Evolutionary conservation across 2,888 invertebrate species (phyloP), one percentile per base, ranked within the genome.

Genomic region (Stenurella melanura): DNA sequence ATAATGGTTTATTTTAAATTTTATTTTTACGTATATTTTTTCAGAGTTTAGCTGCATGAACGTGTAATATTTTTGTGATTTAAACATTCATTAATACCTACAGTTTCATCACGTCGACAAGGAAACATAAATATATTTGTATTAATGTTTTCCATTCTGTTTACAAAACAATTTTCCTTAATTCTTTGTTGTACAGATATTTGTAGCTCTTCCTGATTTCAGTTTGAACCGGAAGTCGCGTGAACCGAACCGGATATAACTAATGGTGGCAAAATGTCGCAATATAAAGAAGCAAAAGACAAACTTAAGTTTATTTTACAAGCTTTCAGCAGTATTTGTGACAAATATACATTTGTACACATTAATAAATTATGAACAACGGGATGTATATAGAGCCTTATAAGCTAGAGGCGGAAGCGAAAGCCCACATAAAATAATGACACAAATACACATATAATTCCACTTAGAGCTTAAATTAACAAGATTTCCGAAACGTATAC

Each of bases 181-280:
- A 80, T 80, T 81, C 78, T 79, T 80, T 78, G 79, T 77, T 78
- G 75, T 73, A 76, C 78, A 75, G 78, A 78, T 76, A 81, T 82
- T 82, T 80, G 80, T 78, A 78, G 80, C 76, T 79, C 78, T 82
- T 82, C 79, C 76, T 73, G 78, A 79, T 80, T 82, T 82, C 77
- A 80, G 80, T 83, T 81, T 82, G 80, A 81, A 79, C 70, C 79
- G 84, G 86, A 85, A 84, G 84, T 83, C 84, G 81, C 82, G 85
- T 83, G 85, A 83, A 85, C 81, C 83, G 81, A 84, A 85, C 86
- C 86, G 86, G 86, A 86, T 85, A 86, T 86, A 86, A 86, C 84
- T 85, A 85, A 86, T 86, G 85, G 85, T 85, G 85, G 84, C 83
- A 85, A 86, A 87, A 86, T 82, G 86, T 85, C 85, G 83, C 83